phyloP scores from a whole-genome alignment of 2,797 vertebrate genomes.

The Taenioides sp. region DNA sequence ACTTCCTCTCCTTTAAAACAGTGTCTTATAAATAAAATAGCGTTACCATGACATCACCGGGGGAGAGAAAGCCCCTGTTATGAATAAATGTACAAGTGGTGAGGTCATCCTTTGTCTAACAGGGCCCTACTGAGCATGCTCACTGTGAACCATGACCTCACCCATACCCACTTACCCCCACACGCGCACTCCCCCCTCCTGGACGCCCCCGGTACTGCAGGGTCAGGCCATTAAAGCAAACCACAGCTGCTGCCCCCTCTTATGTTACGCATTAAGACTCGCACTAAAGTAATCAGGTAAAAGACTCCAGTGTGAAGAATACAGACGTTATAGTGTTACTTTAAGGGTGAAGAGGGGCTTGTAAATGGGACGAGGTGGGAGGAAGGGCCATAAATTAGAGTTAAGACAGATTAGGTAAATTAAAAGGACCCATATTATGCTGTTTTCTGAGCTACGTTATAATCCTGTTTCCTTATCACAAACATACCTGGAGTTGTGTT shows the following conservation, averaged over 20 bases:
- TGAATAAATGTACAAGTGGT: conserved; percentile 43
- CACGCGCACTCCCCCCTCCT: conserved; percentile 26
- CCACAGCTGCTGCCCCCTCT: conserved; percentile 64
- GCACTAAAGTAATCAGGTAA: conserved; percentile 45
- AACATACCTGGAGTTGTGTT: too few species aligned
- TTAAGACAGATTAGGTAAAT: neutral
- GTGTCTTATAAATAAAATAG: neutral
- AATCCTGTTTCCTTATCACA: too few species aligned
- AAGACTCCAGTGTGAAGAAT: conserved; percentile 31
- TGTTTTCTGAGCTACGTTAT: too few species aligned
- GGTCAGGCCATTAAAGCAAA: conserved; percentile 58
- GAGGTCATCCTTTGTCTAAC: conserved; percentile 64
- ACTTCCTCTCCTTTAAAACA: conserved; percentile 15
- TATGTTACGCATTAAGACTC: conserved; percentile 44
- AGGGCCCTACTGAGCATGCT: conserved; percentile 45
- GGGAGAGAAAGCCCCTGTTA: neutral
- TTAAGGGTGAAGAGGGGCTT: neutral
- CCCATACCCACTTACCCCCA: conserved; percentile 56
- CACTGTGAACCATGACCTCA: conserved; percentile 77
- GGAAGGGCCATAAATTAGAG: neutral
- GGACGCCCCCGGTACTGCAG: conserved; percentile 30
- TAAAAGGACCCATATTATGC: too few species aligned
- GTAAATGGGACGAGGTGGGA: neutral
- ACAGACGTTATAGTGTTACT: neutral
- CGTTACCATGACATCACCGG: conserved; percentile 1